Base-by-base conservation (phyloP, 2,113 vertebrate species). In the Callospermophilus lateralis region DNA sequence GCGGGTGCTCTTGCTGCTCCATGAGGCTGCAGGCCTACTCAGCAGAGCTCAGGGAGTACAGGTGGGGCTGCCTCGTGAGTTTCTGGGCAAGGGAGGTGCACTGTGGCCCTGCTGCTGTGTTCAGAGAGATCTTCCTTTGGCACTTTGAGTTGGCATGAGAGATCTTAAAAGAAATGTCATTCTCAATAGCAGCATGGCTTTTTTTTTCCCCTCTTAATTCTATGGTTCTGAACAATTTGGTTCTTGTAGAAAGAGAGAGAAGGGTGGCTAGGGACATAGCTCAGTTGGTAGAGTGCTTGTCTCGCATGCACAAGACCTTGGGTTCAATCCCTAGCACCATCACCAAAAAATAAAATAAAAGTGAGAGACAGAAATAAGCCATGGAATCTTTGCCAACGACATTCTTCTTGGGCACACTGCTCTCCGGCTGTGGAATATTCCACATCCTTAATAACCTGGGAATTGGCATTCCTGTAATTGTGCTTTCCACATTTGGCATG, bases 1-100 rank as follows among this genome's bases (percentile, higher is more conserved):
- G 30, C 0, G 0, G 1, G 4, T n/a, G 58, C 2, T 32, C 3
- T 2, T 4, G 5, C 20, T 13, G 51, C 63, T 28, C 5, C 0
- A 9, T 4, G 22, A 22, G 72, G 42, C n/a, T 6, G 32, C 1
- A 13, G n/a, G 86, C 32, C 84, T 51, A 1, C 32, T 0, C 9
- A 32, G 6, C 26, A 48, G 95, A 19, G 48, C 28, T 84, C 2
- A 34, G 0, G 67, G 39, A 55, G 4, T 12, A 1, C 8, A 19
- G 19, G 16, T 30, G 5, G 26, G 8, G 45, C 61, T 16, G 20
- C 85, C 32, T 26, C 6, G 22, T 3, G 1, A 1, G 39, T 2
- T 32, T 68, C 22, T 4, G 15, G 8, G 12, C 34, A 15, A 17
- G 39, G 30, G 8, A n/a, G 6, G 3, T 1, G 1, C 3, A 16